Base-by-base conservation (phyloP, 1,140 invertebrate species). In the Drosophila baimaii region DNA sequence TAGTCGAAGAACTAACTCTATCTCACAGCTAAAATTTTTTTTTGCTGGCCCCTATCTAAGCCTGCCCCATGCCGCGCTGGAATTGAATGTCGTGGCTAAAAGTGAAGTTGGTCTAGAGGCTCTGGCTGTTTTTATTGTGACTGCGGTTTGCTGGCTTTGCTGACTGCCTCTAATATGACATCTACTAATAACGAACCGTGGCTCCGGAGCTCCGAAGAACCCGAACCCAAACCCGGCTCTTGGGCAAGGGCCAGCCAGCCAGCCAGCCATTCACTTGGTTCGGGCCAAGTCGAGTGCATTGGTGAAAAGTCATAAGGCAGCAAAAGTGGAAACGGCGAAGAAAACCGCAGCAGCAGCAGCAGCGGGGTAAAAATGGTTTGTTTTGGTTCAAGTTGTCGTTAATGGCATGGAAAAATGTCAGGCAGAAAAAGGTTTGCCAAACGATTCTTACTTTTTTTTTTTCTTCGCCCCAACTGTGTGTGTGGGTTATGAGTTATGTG, bases 321-420 rank as follows among this genome's bases (percentile, higher is more conserved):
- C 51, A 75, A 75, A 75, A 65, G 72, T 65, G 35, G 62, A 66
- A 68, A 72, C 46, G 51, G 51, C 13, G 19, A 54, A 55, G 58
- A 79, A 71, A 71, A 58, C 51, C 61, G 61, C 61, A 41, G 39
- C 21, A 31, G 39, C 29, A 64, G 29, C 21, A 68, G 59, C 31
- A 51, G 49, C 51, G 35, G 31, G 51, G 51, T 13, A 57, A 79
- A 74, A 58, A 79, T 79, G 57, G 76, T 84, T 84, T 79, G 63
- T 49, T 66, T 74, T 63, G 68, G 55, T 68, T 78, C 55, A 64
- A 81, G 68, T 80, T 80, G 73, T 77, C 70, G 77, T 78, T 85
- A 84, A 81, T 85, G 82, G 82, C 82, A 81, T 78, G 75, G 79
- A 85, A 86, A 79, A 86, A 88, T 86, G 83, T 88, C 83, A 86